Base-by-base conservation (phyloP, 2,888 invertebrate genomes). In the Clitarchus hookeri region DNA sequence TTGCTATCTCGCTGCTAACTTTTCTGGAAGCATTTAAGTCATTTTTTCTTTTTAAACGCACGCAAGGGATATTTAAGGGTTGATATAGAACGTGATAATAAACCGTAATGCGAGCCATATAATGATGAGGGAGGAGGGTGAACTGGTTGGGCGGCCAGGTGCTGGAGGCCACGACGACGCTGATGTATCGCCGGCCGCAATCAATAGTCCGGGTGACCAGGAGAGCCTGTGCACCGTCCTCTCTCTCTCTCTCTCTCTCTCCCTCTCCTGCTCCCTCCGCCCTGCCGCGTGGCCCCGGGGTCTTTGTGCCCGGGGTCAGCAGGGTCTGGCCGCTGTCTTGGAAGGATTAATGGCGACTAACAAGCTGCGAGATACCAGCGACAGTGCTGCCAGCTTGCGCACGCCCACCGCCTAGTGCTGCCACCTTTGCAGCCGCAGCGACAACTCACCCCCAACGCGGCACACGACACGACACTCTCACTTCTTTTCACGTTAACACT, bases 311-410 rank as follows among this genome's bases (percentile, higher is more conserved):
- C 26, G 82, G 82, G 82, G n/a, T 26, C n/a, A 26, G 26, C n/a
- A n/a, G 36, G 82, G 82, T 82, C 27, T 27, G 82, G 82, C 82
- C 44, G 82, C 82, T 82, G 82, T 82, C 82, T 82, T 82, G 82
- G 82, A 19, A 23, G 82, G 82, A 82, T 82, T 82, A 82, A 82
- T 82, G 82, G 82, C 82, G 36, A 44, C 82, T 82, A 82, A 82
- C 82, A 82, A 82, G 82, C 27, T 82, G 65, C 65, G 65, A 65
- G 53, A 53, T 19, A 8, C 53, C 53, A 8, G 53, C 12, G 53
- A 53, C 65, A n/a, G 65, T n/a, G 65, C 65, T 65, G 65, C 65
- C n/a, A 48, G 48, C 48, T 48, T 48, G 48, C 48, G 48, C 48
- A 6, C 65, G 8, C 8, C 65, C 65, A n/a, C 13, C 65, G 23